Conservation (phyloP, 2,113 vertebrate species). For the Cavia porcellus region DNA sequence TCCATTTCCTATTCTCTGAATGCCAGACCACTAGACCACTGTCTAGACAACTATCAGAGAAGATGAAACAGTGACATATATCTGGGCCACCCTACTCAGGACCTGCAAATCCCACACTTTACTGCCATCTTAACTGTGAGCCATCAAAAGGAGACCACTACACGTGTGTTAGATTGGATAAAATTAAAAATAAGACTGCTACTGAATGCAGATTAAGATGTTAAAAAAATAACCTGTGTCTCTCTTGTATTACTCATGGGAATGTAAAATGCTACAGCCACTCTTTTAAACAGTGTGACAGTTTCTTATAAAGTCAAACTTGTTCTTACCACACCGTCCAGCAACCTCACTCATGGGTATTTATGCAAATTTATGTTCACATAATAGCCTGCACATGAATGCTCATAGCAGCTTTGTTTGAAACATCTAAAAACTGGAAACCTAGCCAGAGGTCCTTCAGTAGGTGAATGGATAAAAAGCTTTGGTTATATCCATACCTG, state of each 20-base stretch:
- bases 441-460: background rate
- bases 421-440: slow-evolving; percentile 19
- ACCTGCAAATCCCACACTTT: background rate
- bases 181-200: background rate
- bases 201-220: background rate
- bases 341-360: background rate
- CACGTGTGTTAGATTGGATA: background rate
- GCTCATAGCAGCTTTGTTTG: background rate
- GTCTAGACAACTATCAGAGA: background rate
- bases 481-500: background rate
- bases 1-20: background rate
- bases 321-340: background rate
- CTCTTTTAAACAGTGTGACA: background rate
- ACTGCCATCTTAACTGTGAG: background rate
- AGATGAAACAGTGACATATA: background rate
- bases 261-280: background rate
- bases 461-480: background rate
- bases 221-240: background rate
- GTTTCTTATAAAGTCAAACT: background rate
- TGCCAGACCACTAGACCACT: background rate
- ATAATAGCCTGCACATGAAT: background rate
- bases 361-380: background rate
- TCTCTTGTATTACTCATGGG: background rate
- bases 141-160: background rate
- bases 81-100: background rate